Base-by-base conservation (phyloP, 2,888 invertebrate species). In the Epistrophe eligans region DNA sequence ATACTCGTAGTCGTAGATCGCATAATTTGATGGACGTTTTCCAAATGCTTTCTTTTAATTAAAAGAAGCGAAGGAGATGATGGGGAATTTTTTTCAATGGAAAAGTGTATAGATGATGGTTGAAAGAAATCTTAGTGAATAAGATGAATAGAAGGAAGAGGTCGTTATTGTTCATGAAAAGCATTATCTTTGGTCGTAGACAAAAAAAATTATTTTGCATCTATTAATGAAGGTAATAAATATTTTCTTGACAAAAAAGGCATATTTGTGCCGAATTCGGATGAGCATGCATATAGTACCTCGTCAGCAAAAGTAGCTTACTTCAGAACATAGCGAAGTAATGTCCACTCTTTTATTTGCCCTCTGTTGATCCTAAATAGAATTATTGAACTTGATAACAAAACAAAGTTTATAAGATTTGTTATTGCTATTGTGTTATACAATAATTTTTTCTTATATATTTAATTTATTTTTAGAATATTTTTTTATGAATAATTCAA, bases 11-110 rank as follows among this genome's bases (percentile, higher is more conserved):
- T 11, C 8, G 8, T 24, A 28, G 24, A 15, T 35, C 10, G 40
- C 8, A 40, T 62, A 24, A 24, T 43, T 3, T 62, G 13, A 24
- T 40, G 60, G 55, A 32, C 40, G 6, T 15, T 67, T 38, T 67
- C 17, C 13, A 7, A 15, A 10, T 17, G 50, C 17, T 50, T 67
- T 67, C 17, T 48, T 67, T 67, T 67, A 48, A 67, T 67, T 67
- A 67, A 67, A 67, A 38, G 38, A 35, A 35, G 13, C 17, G 10
- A 64, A 32, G n/a, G n/a, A 48, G 48, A 9, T 10, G 19, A 38
- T 13, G 19, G 19, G 15, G 19, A 15, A 43, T 15, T 62, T 40
- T n/a, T 62, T 13, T 24, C 4, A 17, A 17, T 17, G 2, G 11
- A 58, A 38, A 35, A 13, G 11, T 58, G n/a, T 35, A 17, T 32